These are phyloP conservation scores for Actenoides hombroni DNA, from an alignment of 2,113 vertebrate species.

Conservation along the genomic window DNA sequence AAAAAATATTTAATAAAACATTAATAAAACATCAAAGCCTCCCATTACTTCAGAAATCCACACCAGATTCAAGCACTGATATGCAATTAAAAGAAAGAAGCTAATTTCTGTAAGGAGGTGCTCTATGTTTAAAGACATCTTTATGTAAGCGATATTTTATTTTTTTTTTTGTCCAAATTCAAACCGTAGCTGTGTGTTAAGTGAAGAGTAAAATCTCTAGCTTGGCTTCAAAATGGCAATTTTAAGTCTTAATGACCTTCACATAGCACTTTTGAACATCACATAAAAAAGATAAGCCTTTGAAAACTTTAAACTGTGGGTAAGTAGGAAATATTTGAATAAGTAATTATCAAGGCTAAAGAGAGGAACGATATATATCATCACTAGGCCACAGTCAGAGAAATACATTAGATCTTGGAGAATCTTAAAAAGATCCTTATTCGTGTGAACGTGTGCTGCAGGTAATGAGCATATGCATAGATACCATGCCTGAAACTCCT, in stretches of 20 bases:
- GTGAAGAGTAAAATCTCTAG: constrained; percentile 64
- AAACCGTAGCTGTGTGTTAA: constrained; percentile 26
- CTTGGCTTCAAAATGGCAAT: constrained; percentile 70
- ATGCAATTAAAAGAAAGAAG: constrained; percentile 75
- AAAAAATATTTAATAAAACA: constrained; percentile 79
- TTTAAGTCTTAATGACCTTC: constrained; percentile 73
- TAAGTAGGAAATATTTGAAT: constrained; percentile 71
- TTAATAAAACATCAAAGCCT: constrained; percentile 79
- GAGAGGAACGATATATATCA: constrained; percentile 34
- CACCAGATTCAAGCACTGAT: constrained; percentile 62
- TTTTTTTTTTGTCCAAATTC: background rate
- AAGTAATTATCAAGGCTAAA: constrained; percentile 43
- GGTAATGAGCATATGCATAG: background rate
- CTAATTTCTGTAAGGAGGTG: constrained; percentile 70
- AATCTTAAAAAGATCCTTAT: background rate
- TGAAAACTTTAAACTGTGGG: constrained; percentile 62
- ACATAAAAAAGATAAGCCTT: constrained; percentile 72
- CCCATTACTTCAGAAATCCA: constrained; percentile 72
- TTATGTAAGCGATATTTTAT: constrained; percentile 39
- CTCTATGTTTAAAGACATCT: constrained; percentile 68
- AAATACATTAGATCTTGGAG: background rate
- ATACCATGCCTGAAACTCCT: background rate
- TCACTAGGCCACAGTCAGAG: background rate
- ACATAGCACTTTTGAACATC: constrained; percentile 64
- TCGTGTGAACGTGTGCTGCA: background rate